A percentile compares a stretch with the other conserved stretches of the same genome.
Evolutionary conservation across 2,888 invertebrate species (phyloP).

Genomic region (Agapetus fuscipes): DNA sequence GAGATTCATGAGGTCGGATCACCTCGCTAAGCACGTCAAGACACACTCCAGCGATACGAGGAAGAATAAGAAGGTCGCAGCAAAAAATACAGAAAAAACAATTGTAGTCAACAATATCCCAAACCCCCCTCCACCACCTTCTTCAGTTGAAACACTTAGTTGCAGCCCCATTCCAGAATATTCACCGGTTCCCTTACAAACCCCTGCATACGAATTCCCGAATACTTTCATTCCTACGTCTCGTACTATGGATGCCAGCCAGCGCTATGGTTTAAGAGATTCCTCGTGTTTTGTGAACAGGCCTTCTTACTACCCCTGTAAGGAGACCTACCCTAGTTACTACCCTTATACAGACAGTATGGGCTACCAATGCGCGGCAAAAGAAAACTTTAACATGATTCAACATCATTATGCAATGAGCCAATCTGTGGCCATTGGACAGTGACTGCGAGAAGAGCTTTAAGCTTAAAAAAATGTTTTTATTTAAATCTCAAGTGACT

Average conservation of each 20-base stretch:
- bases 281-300: slow-evolving; percentile 19
- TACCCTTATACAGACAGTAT: slow-evolving; percentile 34
- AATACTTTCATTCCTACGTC: slow-evolving; percentile 1
- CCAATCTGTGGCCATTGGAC: slow-evolving; percentile 40
- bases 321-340: slow-evolving; percentile 24
- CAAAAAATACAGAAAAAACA: slow-evolving; percentile 36
- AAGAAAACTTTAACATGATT: slow-evolving; percentile 41
- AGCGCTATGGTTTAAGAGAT: slow-evolving; percentile 13
- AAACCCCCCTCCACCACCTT: slow-evolving; percentile 10
- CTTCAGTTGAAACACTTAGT: slow-evolving; percentile 9
- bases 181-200: slow-evolving; percentile 1
- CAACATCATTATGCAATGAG: slow-evolving; percentile 40
- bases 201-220: slow-evolving; percentile 12
- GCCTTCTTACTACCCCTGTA: slow-evolving; percentile 18
- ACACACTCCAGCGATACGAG: slow-evolving; percentile 65
- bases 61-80: slow-evolving; percentile 34
- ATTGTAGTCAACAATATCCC: slow-evolving; percentile 21
- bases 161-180: slow-evolving; percentile 13
- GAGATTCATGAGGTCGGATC: slow-evolving; percentile 87
- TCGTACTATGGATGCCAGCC: not conserved
- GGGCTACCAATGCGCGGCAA: slow-evolving; percentile 39
- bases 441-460: no score
- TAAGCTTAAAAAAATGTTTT: no score
- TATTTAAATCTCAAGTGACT: no score
- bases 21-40: slow-evolving; percentile 86